A percentile compares a stretch with the other conserved stretches of the same genome.
Evolutionary conservation across 92 coral and sea anemone species (phyloP).

Genomic region (Epizoanthus fatuus): DNA sequence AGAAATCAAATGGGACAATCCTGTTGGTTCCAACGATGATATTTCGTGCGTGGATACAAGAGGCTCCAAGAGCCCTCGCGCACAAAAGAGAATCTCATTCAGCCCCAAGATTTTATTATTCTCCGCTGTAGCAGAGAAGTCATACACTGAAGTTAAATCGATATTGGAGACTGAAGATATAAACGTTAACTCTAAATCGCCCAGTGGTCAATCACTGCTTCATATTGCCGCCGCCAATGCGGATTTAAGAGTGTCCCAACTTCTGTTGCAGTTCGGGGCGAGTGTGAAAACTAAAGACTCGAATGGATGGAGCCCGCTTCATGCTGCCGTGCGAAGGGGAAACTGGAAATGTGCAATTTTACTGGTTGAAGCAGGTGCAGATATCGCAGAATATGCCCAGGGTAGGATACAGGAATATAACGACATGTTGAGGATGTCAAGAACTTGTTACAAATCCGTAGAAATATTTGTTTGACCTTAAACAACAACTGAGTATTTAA

Average conservation of each 20-base stretch:
- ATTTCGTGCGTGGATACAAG: conserved; percentile 50
- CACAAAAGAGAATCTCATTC: conserved; percentile 81
- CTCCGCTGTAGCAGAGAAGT: conserved; percentile 85
- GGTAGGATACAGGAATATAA: conserved; percentile 83
- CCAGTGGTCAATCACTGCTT: conserved; percentile 87
- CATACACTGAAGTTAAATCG: conserved; percentile 74
- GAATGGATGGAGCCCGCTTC: conserved; percentile 85
- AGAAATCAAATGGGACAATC: neutral
- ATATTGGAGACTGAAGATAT: conserved; percentile 75
- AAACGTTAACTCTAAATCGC: conserved; percentile 80
- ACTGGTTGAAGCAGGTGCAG: conserved; percentile 89
- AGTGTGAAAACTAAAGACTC: conserved; percentile 71
- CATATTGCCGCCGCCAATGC: conserved; percentile 92
- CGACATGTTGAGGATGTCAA: conserved; percentile 72
- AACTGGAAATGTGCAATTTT: conserved; percentile 94
- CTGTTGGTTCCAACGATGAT: conserved; percentile 60
- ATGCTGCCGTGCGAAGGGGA: conserved; percentile 80
- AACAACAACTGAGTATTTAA: neutral
- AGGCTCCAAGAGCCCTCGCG: conserved; percentile 49
- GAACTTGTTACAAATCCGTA: conserved; percentile 78
- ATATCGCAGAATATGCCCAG: conserved; percentile 83
- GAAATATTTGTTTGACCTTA: conserved; percentile 81
- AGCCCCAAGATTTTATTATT: conserved; percentile 77
- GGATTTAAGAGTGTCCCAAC: conserved; percentile 76
- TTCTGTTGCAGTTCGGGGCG: conserved; percentile 84